Evolutionary conservation across 2,113 vertebrate genomes (phyloP).

Genomic region (Barbus barbus): DNA sequence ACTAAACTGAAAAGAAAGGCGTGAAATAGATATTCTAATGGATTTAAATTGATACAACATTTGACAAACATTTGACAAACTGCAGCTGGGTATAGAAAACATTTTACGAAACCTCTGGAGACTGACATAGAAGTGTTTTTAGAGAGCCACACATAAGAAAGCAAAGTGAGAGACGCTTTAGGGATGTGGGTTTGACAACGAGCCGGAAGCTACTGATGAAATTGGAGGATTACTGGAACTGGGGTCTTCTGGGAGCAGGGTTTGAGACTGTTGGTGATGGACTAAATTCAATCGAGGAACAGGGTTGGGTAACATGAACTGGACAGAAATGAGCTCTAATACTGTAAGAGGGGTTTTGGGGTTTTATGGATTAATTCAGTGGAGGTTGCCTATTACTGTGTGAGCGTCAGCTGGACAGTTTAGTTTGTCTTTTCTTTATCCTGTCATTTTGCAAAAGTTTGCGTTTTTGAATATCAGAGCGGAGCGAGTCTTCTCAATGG

Average conservation of each 20-base stretch:
- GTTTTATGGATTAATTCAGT: slow-evolving; percentile 32
- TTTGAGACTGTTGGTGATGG: slow-evolving; percentile 39
- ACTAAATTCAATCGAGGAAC: slow-evolving; percentile 36
- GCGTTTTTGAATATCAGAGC: slow-evolving; percentile 26
- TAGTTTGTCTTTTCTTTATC: slow-evolving; percentile 23
- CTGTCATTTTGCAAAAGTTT: slow-evolving; percentile 34
- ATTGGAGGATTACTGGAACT: slow-evolving; percentile 40
- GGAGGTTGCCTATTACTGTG: slow-evolving; percentile 2
- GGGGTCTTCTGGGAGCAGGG: slow-evolving; percentile 26
- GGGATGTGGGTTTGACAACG: slow-evolving; percentile 37
- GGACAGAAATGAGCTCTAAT: slow-evolving; percentile 27
- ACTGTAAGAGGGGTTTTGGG: slow-evolving; percentile 32
- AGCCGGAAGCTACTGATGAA: slow-evolving; percentile 38
- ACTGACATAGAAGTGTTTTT: neutral
- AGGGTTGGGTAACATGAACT: slow-evolving; percentile 40
- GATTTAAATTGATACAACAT: slow-evolving; percentile 5
- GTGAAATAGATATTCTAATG: neutral
- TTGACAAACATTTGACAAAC: neutral
- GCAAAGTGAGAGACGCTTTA: slow-evolving; percentile 31
- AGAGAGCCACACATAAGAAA: slow-evolving; percentile 13
- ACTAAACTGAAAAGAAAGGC: neutral
- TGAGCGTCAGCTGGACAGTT: slow-evolving; percentile 15
- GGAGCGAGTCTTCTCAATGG: slow-evolving; percentile 32
- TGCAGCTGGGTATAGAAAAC: neutral
- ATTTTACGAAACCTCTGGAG: neutral